Conservation (phyloP, 2,888 invertebrate genomes). For the Subacronicta megacephala region DNA sequence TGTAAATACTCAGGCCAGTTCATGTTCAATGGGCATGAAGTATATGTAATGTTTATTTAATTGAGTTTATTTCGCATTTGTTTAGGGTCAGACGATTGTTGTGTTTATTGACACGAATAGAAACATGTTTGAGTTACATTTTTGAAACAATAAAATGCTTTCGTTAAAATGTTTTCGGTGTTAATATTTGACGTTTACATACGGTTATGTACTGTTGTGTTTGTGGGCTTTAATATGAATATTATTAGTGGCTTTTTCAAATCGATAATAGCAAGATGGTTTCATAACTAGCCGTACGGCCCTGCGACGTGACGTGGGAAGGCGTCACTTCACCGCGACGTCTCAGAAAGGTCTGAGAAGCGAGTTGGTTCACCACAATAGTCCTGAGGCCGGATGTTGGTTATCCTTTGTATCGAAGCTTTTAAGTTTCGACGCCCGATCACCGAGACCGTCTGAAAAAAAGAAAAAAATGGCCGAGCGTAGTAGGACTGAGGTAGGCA, state of each 20-base stretch:
- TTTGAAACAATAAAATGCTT: conserved; percentile 45
- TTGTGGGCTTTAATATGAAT: conserved; percentile 28
- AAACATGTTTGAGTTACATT: conserved; percentile 38
- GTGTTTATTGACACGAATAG: conserved; percentile 47
- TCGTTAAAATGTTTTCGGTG: conserved; percentile 35
- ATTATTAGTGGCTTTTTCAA: conserved; percentile 34
- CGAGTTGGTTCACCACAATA: conserved; percentile 63
- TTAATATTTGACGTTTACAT: conserved; percentile 28
- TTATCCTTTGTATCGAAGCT: conserved; percentile 74
- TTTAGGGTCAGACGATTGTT: conserved; percentile 52
- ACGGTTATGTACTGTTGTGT: conserved; percentile 8
- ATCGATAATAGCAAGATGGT: neutral
- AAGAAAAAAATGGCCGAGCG: conserved; percentile 46
- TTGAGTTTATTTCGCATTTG: conserved; percentile 73
- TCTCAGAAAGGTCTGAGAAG: conserved; percentile 43
- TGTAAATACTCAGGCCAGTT: conserved; percentile 75
- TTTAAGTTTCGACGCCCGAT: conserved; percentile 73
- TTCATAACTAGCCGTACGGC: neutral
- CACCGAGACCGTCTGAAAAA: conserved; percentile 61
- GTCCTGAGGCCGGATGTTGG: conserved; percentile 73
- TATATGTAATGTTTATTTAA: conserved; percentile 76
- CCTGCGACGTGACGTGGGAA: conserved; percentile 7
- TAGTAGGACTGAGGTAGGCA: too few relatives aligned
- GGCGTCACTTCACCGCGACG: conserved; percentile 15
- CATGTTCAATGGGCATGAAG: conserved; percentile 73